phyloP scores from a whole-genome alignment of 35 echinoderm and acorn worm species.

The Hemicentrotus pulcherrimus region DNA sequence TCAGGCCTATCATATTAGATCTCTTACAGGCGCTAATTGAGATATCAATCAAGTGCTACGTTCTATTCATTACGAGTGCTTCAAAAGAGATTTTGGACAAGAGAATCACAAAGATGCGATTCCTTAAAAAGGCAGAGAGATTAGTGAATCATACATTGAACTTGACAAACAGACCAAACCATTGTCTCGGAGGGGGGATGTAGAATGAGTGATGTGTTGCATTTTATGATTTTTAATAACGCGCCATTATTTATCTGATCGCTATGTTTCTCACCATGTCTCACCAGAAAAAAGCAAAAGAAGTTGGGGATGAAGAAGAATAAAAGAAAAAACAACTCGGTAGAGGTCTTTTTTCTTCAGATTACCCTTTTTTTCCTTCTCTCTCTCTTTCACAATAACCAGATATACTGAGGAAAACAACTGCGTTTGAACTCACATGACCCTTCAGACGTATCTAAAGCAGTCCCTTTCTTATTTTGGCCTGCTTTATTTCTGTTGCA shows the following conservation, averaged over 20 bases:
- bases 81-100: slow-evolving; percentile 7
- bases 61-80: background rate
- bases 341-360: background rate
- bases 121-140: background rate
- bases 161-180: background rate
- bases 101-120: background rate
- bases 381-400: background rate
- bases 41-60: slow-evolving; percentile 1
- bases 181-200: background rate
- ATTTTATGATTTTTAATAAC: slow-evolving; percentile 8
- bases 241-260: background rate
- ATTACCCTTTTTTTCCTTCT: background rate
- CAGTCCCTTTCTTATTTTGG: background rate
- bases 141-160: slow-evolving; percentile 13
- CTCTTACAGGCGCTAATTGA: background rate
- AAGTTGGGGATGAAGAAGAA: background rate
- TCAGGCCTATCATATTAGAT: background rate
- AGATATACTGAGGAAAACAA: background rate
- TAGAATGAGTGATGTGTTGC: background rate
- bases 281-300: background rate
- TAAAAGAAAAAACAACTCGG: background rate
- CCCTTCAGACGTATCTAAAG: background rate
- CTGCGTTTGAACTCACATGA: slow-evolving; percentile 14
- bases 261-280: background rate
- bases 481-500: background rate